Evolutionary conservation across 2,113 vertebrate genomes (phyloP).

Genomic region (Turdus rufiventris): DNA sequence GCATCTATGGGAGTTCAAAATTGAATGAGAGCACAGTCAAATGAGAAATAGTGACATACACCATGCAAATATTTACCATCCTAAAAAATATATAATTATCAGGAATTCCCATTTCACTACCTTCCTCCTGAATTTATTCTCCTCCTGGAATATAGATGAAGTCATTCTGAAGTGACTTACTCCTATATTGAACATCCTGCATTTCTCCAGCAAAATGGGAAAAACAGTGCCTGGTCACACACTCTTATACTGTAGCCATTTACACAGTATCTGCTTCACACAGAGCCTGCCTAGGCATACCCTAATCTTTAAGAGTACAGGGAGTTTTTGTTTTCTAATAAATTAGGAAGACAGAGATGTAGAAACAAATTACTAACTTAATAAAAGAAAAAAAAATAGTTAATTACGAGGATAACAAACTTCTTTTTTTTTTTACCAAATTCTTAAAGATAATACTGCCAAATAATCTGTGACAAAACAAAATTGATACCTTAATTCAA

Average conservation of each 20-base stretch:
- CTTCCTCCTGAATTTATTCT: not conserved
- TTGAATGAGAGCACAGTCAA: not conserved
- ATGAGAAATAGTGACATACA: not conserved
- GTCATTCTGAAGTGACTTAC: not conserved
- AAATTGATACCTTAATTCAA: not conserved
- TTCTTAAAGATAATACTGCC: not conserved
- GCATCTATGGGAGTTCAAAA: not conserved
- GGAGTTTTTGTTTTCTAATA: not conserved
- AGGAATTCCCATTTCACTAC: not conserved
- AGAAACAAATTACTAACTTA: not conserved
- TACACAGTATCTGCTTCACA: not conserved
- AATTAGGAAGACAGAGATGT: not conserved
- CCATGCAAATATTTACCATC: not conserved
- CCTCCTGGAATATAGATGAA: not conserved
- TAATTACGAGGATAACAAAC: not conserved
- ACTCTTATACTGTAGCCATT: not conserved
- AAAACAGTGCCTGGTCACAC: not conserved
- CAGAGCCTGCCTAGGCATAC: not conserved
- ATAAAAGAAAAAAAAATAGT: not conserved
- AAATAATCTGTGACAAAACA: not conserved
- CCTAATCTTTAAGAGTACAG: not conserved
- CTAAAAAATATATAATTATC: not conserved
- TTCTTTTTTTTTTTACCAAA: not conserved
- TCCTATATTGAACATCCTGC: not conserved
- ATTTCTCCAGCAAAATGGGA: not conserved